Evolutionary conservation across 2,888 invertebrate species (phyloP), one percentile per base, ranked within the genome.

Genomic region (Tipula lateralis): DNA sequence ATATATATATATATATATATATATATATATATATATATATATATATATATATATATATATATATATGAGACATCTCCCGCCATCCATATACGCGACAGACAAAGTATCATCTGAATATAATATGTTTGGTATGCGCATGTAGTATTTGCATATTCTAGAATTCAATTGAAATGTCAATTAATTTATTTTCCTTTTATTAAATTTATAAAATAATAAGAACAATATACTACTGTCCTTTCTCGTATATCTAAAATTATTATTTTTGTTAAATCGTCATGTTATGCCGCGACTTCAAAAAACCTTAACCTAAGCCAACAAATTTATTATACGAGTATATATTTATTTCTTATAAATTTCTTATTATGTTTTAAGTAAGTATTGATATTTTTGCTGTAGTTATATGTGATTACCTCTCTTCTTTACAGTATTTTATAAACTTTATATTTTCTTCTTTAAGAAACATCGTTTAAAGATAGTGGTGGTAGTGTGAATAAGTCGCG

Each of bases 291-390:
- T 24, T 66, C 66, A 66, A 24, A 66, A 66, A 66, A 66, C 66
- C 66, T 66, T 66, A 66, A 66, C 66, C 66, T 66, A 66, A 66
- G 66, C 66, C 66, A 66, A 66, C 66, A 66, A 66, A 66, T 66
- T 66, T 66, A 66, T 66, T 66, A 24, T 50, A 44, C 12, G 16
- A 19, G 24, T 44, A n/a, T 7, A 44, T 16, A 44, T 16, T 44
- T 19, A 66, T 66, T 66, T 66, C 66, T 44, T 44, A 44, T 44
- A 16, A 44, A 44, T 44, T 44, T 44, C 44, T 66, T 66, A 66
- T 66, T 66, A 19, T 9, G 3, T 19, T 50, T 50, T 1, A 50
- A 3, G 6, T 50, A n/a, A n/a, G 44, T 50, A 50, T 50, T 19
- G 44, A 50, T 66, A 66, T 24, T 66, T 24, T 66, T 66, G 66